Percentiles rank a stretch among this genome's conserved stretches.
Conservation (phyloP, 2,113 vertebrate species). For the Panurus biarmicus region DNA sequence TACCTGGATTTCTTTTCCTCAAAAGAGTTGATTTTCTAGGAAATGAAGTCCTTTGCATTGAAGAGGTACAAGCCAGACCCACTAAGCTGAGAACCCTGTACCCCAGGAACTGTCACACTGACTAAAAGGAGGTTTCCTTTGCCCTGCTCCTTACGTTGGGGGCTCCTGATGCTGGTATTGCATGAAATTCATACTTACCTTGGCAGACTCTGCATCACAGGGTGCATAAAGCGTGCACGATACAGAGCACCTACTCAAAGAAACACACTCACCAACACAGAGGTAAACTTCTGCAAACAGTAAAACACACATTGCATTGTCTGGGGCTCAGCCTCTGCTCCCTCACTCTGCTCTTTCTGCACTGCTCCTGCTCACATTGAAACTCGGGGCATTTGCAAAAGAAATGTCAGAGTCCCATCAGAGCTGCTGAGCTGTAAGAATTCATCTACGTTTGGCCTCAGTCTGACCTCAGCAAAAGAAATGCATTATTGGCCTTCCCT, state of each 20-base stretch:
- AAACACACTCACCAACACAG: conserved; percentile 79
- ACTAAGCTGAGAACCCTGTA: not conserved
- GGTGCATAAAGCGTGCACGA: conserved; percentile 73
- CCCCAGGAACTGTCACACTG: not conserved
- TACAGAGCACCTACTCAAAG: conserved; percentile 81
- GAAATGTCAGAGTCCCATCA: not conserved
- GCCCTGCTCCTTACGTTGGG: not conserved
- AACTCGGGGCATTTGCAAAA: not conserved
- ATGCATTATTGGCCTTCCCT: not conserved
- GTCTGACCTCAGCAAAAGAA: conserved; percentile 1
- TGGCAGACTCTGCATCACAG: conserved; percentile 78
- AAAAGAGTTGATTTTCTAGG: not conserved
- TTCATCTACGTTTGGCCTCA: conserved; percentile 17
- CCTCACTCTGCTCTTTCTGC: not conserved
- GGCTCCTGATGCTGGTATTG: conserved; percentile 62
- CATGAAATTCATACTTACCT: conserved; percentile 78
- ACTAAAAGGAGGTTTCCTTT: not conserved
- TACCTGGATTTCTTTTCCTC: not conserved
- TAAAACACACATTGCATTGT: conserved; percentile 46
- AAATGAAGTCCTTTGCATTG: not conserved
- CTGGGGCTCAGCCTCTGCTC: not conserved
- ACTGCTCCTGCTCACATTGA: not conserved
- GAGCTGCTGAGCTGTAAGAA: not conserved
- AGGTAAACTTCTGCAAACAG: conserved; percentile 69
- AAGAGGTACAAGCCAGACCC: not conserved